A percentile compares a stretch with the other conserved stretches of the same genome.
Evolutionary conservation across 1,140 invertebrate species (phyloP).

Genomic region (Penaeus vannamei): DNA sequence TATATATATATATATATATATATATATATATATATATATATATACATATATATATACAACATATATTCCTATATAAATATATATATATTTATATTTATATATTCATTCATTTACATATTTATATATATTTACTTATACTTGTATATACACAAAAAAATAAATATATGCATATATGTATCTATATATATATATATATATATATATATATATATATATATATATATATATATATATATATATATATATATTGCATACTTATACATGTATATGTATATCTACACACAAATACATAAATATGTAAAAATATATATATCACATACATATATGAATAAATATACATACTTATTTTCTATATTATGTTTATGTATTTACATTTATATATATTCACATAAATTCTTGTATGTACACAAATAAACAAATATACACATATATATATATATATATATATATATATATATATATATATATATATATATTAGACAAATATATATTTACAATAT

Average conservation of each 20-base stretch:
- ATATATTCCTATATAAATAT: not conserved
- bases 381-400: too few species aligned
- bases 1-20: too few species aligned
- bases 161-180: not conserved
- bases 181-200: constrained; percentile 27
- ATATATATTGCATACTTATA: not conserved
- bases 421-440: not conserved
- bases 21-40: too few species aligned
- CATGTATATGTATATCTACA: too few species aligned
- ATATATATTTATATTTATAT: constrained; percentile 20
- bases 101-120: not conserved
- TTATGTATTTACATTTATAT: too few species aligned
- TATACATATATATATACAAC: constrained; percentile 17
- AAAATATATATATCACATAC: constrained; percentile 9
- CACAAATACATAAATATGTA: constrained; percentile 9
- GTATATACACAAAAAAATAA: not conserved
- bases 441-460: constrained; percentile 39
- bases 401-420: too few species aligned
- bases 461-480: not conserved
- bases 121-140: constrained; percentile 11
- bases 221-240: not conserved
- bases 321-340: constrained; percentile 10
- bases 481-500: too few species aligned
- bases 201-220: not conserved
- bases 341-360: too few species aligned